These are phyloP conservation scores for Hipposideros armiger DNA, from an alignment of 2,113 vertebrate genomes.

Conservation along the genomic window DNA sequence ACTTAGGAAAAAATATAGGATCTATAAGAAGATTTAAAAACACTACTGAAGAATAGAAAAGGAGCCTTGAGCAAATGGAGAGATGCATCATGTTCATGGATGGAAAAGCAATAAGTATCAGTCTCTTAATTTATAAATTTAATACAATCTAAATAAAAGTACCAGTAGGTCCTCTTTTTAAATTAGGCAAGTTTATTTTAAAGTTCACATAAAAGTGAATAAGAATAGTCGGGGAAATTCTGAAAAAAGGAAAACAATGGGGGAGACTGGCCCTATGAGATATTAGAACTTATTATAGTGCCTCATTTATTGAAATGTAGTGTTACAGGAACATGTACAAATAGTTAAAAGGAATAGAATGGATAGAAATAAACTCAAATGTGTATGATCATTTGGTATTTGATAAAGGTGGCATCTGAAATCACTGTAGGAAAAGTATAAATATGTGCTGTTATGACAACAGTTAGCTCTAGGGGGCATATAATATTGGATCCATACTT, in stretches of 20 bases:
- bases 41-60: not conserved
- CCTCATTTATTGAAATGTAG: not conserved
- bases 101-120: not conserved
- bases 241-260: not conserved
- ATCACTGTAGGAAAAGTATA: not conserved
- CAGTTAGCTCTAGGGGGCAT: not conserved
- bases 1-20: not conserved
- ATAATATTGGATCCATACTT: not conserved
- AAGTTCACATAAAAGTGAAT: not conserved
- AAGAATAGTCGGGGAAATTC: not conserved
- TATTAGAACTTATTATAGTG: not conserved
- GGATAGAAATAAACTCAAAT: not conserved
- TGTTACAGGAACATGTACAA: not conserved
- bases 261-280: not conserved
- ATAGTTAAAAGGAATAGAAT: not conserved
- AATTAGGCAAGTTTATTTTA: constrained; percentile 13
- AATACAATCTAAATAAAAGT: constrained; percentile 3
- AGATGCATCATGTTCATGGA: not conserved
- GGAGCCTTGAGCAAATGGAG: not conserved
- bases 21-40: not conserved
- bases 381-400: not conserved
- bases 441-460: not conserved
- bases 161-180: not conserved
- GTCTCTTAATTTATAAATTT: constrained; percentile 4
- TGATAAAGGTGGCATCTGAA: not conserved